Evolutionary conservation across 2,888 invertebrate genomes (phyloP).

Genomic region (Loripinus fragilis): DNA sequence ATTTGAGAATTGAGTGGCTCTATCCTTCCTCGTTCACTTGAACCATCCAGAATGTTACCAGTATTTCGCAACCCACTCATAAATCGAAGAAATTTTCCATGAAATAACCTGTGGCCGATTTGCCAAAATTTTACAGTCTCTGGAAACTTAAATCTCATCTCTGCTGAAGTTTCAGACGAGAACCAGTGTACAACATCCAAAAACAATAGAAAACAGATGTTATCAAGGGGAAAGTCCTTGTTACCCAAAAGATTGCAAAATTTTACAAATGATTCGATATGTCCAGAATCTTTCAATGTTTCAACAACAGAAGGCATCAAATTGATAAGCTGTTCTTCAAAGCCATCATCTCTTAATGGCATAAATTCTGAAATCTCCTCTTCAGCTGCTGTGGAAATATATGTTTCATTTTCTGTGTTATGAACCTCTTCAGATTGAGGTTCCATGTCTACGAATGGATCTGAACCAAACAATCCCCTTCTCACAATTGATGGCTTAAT

Average conservation of each 20-base stretch:
- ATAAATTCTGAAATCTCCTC: too few relatives aligned
- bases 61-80: neutral
- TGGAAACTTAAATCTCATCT: neutral
- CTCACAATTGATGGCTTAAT: too few relatives aligned
- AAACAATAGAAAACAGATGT: too few relatives aligned
- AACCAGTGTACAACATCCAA: too few relatives aligned
- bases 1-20: neutral
- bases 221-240: conserved; percentile 2
- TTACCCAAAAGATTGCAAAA: neutral
- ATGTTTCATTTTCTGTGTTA: too few relatives aligned
- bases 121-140: conserved; percentile 1
- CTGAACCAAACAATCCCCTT: too few relatives aligned
- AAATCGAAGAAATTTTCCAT: neutral
- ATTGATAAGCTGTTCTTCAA: neutral
- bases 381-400: too few relatives aligned
- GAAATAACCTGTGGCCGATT: neutral
- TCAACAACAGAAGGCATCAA: neutral
- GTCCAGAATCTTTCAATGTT: conserved; percentile 1
- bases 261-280: conserved; percentile 1
- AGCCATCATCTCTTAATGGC: too few relatives aligned
- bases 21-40: neutral
- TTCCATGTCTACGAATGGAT: too few relatives aligned
- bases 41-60: neutral
- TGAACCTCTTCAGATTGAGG: too few relatives aligned
- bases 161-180: neutral